Evolutionary conservation across 2,113 vertebrate genomes (phyloP).

Genomic region (Carassius carassius): DNA sequence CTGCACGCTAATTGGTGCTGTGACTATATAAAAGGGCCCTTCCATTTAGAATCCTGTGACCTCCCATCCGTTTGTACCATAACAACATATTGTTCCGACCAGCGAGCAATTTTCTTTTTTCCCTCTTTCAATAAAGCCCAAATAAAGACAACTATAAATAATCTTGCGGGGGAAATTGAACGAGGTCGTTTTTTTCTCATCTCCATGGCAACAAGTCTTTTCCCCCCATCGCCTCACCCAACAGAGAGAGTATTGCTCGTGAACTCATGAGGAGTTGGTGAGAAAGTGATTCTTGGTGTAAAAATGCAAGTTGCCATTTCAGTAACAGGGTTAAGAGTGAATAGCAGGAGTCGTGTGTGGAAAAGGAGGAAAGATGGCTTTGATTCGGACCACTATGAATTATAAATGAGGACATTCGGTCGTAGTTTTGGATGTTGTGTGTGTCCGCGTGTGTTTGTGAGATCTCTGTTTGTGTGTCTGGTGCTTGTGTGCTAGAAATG

Average conservation of each 20-base stretch:
- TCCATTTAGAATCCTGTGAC: constrained; percentile 23
- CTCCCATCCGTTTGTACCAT: constrained; percentile 13
- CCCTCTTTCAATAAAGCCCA: constrained; percentile 41
- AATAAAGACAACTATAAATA: constrained; percentile 51
- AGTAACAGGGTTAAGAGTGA: constrained; percentile 35
- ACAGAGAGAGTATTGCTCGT: constrained; percentile 16
- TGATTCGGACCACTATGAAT: neutral
- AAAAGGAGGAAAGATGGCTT: neutral
- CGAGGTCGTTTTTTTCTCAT: constrained; percentile 30
- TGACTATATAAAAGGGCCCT: constrained; percentile 13
- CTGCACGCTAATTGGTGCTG: constrained; percentile 2
- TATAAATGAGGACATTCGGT: constrained; percentile 10
- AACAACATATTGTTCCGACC: constrained; percentile 38
- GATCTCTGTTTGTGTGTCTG: neutral
- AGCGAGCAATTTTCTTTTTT: constrained; percentile 33
- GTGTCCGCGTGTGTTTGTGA: constrained; percentile 1
- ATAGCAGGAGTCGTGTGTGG: neutral
- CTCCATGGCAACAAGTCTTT: constrained; percentile 42
- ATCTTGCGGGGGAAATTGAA: constrained; percentile 44
- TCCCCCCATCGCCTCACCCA: constrained; percentile 15
- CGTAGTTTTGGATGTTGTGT: neutral
- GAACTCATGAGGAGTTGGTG: constrained; percentile 28
- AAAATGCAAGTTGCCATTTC: constrained; percentile 32
- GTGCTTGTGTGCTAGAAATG: constrained; percentile 25
- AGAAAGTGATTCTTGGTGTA: constrained; percentile 32